Percentiles rank a stretch among this genome's conserved stretches.
Conservation (phyloP, 2,113 vertebrate species). For the Brachyhypopomus occidentalis region DNA sequence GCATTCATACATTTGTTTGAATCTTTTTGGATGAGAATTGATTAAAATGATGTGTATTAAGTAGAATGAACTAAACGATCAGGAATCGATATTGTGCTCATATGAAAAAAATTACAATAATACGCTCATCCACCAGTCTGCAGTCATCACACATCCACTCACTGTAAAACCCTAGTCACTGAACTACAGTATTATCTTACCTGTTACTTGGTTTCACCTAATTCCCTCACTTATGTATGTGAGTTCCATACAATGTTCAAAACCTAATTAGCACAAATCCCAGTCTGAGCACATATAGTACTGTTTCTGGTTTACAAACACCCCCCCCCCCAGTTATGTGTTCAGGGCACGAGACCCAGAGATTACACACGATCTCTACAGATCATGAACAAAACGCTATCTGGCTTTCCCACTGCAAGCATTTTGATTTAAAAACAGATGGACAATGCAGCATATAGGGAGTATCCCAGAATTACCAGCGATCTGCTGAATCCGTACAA, state of each 20-base stretch:
- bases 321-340: background rate
- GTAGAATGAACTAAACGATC: no score
- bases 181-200: background rate
- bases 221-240: background rate
- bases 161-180: background rate
- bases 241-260: background rate
- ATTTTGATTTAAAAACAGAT: slow-evolving; percentile 1
- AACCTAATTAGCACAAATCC: background rate
- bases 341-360: background rate
- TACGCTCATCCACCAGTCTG: background rate
- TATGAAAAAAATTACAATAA: no score
- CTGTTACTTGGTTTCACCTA: background rate
- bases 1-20: no score
- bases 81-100: no score
- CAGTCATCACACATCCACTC: background rate
- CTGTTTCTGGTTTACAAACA: slow-evolving; percentile 14
- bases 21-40: no score
- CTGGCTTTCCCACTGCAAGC: slow-evolving; percentile 15
- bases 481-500: background rate
- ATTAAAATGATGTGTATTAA: no score
- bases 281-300: background rate
- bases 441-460: background rate
- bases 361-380: background rate
- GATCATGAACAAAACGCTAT: background rate
- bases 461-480: slow-evolving; percentile 15